These are phyloP conservation scores for Tipula confusa DNA, from an alignment of 2,888 invertebrate species.

Conservation along the genomic window DNA sequence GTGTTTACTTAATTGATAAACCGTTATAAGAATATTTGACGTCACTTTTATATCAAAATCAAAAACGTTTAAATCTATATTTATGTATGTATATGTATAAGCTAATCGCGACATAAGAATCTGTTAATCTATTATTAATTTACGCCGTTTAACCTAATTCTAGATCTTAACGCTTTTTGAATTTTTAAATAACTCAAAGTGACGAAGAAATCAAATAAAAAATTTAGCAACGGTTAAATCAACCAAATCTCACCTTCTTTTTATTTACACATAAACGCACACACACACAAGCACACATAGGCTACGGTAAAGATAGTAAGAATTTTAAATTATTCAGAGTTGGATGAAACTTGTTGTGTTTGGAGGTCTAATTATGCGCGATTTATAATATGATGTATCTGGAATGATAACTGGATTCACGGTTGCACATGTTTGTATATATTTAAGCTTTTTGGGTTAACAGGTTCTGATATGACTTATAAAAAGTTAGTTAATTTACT, in stretches of 20 bases:
- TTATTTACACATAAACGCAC: neutral
- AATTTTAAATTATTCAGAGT: neutral
- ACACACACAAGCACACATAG: no score
- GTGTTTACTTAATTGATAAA: neutral
- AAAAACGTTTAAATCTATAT: neutral
- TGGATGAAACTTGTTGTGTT: neutral
- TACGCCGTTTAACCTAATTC: neutral
- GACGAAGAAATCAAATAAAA: neutral
- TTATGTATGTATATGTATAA: neutral
- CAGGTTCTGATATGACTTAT: no score
- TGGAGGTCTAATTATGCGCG: no score
- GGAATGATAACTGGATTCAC: no score
- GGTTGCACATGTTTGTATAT: no score
- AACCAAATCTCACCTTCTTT: neutral
- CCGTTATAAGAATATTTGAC: neutral
- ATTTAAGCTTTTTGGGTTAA: no score
- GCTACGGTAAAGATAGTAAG: neutral
- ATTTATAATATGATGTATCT: no score
- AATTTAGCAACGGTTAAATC: neutral
- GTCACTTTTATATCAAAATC: neutral
- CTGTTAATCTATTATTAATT: neutral
- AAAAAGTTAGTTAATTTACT: no score
- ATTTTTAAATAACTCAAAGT: neutral
- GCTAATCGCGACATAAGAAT: neutral
- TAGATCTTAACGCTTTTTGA: neutral